A percentile compares a stretch with the other conserved stretches of the same genome.
These are phyloP conservation scores for Flabesymbios commensalis DNA, from an alignment of 2,888 invertebrate genomes.

Conservation along the genomic window DNA sequence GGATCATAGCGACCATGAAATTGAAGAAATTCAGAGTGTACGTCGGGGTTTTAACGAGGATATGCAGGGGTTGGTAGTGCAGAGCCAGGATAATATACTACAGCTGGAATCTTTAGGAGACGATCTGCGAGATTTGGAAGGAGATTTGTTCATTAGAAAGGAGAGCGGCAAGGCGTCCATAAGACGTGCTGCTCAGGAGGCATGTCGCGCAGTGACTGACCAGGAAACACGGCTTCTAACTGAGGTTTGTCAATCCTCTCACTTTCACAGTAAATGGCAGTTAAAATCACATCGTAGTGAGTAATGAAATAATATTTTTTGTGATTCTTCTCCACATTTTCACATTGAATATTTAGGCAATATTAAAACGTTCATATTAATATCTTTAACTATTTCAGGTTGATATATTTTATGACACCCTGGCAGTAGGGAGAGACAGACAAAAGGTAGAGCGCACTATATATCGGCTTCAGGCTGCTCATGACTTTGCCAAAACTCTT, in stretches of 20 bases:
- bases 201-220: conserved; percentile 11
- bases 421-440: conserved; percentile 26
- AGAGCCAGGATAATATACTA: conserved; percentile 29
- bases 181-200: conserved; percentile 17
- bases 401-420: conserved; percentile 27
- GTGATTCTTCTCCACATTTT: too few relatives aligned
- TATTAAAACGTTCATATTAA: too few relatives aligned
- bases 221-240: conserved; percentile 14
- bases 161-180: conserved; percentile 28
- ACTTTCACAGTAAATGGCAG: too few relatives aligned
- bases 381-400: too few relatives aligned
- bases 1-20: conserved; percentile 30
- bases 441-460: conserved; percentile 27
- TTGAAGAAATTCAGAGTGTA: conserved; percentile 29
- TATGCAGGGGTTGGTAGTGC: conserved; percentile 26
- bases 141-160: conserved; percentile 31
- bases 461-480: conserved; percentile 25
- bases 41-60: conserved; percentile 20
- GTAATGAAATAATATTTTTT: too few relatives aligned
- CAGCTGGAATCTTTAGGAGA: conserved; percentile 17
- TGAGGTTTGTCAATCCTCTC: too few relatives aligned
- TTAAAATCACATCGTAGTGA: too few relatives aligned
- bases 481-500: conserved; percentile 31
- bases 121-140: conserved; percentile 31
- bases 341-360: too few relatives aligned